Evolutionary conservation across 2,113 vertebrate species (phyloP).

Genomic region (Ranitomeya imitator): DNA sequence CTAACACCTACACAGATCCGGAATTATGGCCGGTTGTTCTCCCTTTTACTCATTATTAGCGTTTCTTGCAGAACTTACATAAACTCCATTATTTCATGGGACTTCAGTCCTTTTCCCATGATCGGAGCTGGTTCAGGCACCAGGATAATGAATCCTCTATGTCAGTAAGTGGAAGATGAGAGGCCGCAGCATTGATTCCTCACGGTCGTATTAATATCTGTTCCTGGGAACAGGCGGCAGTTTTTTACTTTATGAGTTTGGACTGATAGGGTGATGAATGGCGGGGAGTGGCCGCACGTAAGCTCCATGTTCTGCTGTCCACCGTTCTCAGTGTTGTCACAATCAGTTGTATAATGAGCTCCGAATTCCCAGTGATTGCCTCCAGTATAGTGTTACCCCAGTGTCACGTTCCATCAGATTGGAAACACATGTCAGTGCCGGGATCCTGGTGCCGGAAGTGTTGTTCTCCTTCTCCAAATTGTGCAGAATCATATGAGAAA

Average conservation of each 20-base stretch:
- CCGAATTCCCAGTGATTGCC: not conserved
- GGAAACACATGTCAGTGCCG: not conserved
- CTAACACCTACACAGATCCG: not conserved
- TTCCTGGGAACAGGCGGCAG: not conserved
- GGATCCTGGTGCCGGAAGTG: not conserved
- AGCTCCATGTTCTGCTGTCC: not conserved
- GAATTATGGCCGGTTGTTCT: not conserved
- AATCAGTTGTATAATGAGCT: not conserved
- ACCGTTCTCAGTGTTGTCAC: not conserved
- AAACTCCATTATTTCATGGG: no score
- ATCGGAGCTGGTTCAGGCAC: not conserved
- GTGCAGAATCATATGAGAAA: not conserved
- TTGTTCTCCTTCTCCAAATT: not conserved
- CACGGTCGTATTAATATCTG: not conserved
- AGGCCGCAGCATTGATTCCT: not conserved
- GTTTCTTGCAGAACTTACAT: not conserved
- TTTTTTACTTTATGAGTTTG: not conserved
- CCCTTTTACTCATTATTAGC: not conserved
- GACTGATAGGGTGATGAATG: not conserved
- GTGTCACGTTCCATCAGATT: conserved; percentile 1
- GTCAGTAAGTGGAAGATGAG: not conserved
- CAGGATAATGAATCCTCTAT: not conserved
- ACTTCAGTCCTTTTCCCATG: not conserved
- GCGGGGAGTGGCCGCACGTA: not conserved
- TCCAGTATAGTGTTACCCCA: not conserved